These are phyloP conservation scores for Phaethon lepturus DNA, from an alignment of 2,113 vertebrate genomes.

Conservation along the genomic window DNA sequence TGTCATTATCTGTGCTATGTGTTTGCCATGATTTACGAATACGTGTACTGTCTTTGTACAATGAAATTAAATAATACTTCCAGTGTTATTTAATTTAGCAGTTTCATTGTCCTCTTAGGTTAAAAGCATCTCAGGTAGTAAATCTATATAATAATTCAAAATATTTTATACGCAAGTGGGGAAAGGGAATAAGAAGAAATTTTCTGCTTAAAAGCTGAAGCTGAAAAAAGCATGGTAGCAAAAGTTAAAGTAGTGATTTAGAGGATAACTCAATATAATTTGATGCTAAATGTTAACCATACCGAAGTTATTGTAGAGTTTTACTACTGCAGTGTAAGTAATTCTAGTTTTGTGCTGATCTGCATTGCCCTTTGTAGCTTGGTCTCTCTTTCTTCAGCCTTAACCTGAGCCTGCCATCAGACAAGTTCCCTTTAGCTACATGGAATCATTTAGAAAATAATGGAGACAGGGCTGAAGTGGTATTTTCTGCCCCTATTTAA, in stretches of 20 bases:
- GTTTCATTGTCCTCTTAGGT: background rate
- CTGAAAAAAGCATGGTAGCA: background rate
- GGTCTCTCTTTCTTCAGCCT: background rate
- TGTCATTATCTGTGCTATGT: background rate
- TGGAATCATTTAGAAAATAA: background rate
- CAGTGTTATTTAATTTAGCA: background rate
- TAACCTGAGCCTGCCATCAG: background rate
- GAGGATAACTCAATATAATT: background rate
- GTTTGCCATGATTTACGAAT: background rate
- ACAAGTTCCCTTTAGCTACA: background rate
- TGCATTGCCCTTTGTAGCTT: background rate
- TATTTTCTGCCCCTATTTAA: background rate
- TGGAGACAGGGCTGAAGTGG: background rate
- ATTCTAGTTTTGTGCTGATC: background rate
- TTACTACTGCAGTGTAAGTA: background rate
- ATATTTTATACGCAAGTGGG: background rate
- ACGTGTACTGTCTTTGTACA: background rate
- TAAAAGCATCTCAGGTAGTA: background rate
- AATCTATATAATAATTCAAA: background rate
- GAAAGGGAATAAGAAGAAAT: background rate
- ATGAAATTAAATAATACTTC: background rate
- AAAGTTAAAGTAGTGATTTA: background rate
- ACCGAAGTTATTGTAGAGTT: background rate
- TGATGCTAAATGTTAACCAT: background rate
- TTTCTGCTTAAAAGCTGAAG: background rate